A percentile compares a stretch with the other conserved stretches of the same genome.
Conservation (phyloP, 1,140 invertebrate species). For the Colletes latitarsis region DNA sequence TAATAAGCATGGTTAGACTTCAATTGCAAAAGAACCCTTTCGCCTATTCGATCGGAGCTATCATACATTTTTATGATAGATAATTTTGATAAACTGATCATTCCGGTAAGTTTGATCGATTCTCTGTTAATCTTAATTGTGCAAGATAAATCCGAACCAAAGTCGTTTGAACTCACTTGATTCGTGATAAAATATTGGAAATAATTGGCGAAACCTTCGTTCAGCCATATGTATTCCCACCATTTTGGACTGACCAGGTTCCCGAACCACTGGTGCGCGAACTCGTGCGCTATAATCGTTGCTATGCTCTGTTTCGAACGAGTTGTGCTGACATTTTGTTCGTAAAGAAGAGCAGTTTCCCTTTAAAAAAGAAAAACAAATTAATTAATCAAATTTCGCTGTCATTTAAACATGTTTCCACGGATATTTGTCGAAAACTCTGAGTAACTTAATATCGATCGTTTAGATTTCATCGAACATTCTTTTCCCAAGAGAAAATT, state of each 20-base stretch:
- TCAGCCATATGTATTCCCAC: constrained; percentile 87
- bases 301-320: constrained; percentile 81
- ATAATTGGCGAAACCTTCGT: constrained; percentile 87
- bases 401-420: too few species aligned
- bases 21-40: too few species aligned
- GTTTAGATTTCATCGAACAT: too few species aligned
- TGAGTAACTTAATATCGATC: too few species aligned
- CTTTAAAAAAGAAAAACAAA: constrained; percentile 68
- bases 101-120: not conserved
- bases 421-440: too few species aligned
- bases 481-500: too few species aligned
- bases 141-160: not conserved
- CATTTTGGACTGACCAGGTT: constrained; percentile 84
- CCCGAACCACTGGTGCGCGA: constrained; percentile 85
- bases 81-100: too few species aligned
- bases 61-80: too few species aligned
- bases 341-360: constrained; percentile 83
- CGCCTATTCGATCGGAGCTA: too few species aligned
- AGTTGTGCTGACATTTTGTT: constrained; percentile 78
- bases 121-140: not conserved
- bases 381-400: not conserved
- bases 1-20: too few species aligned
- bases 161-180: constrained; percentile 57
- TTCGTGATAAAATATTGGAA: constrained; percentile 87
- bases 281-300: constrained; percentile 84